Conservation (phyloP, 2,888 invertebrate species). For the Pemphredon lugubris region DNA sequence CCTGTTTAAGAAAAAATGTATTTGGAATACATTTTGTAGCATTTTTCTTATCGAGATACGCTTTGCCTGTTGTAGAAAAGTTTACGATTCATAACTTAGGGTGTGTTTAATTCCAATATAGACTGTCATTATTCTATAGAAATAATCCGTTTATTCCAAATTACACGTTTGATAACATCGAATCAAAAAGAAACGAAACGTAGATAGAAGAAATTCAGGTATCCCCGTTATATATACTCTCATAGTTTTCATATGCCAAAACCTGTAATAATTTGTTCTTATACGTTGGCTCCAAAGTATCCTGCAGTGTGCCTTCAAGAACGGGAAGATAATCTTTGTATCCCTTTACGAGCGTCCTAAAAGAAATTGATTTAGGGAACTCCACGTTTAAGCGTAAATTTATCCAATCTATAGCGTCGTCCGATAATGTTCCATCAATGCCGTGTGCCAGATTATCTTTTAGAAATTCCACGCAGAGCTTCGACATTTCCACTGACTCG, state of each 20-base stretch:
- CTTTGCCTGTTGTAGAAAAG: no score
- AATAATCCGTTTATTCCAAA: no score
- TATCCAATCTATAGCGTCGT: constrained; percentile 63
- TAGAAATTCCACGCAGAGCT: constrained; percentile 43
- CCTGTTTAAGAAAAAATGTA: no score
- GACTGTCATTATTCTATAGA: no score
- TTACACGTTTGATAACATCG: no score
- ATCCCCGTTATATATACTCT: no score
- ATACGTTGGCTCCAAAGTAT: constrained; percentile 70
- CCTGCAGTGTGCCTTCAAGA: constrained; percentile 54
- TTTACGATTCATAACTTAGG: no score
- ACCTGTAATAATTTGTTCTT: constrained; percentile 69
- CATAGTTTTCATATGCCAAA: constrained; percentile 60
- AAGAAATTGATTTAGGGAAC: constrained; percentile 41
- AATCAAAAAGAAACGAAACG: no score
- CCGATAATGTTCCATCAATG: constrained; percentile 50
- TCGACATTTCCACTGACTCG: constrained; percentile 69
- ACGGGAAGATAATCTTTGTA: constrained; percentile 59
- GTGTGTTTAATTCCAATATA: no score
- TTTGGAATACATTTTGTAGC: no score
- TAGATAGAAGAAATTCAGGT: no score
- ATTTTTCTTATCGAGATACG: no score
- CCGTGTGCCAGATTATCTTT: constrained; percentile 27
- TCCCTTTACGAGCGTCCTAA: constrained; percentile 56
- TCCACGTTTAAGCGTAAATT: constrained; percentile 49